Percentiles rank a stretch among this genome's conserved stretches.
Evolutionary conservation across 2,113 vertebrate species (phyloP).

Genomic region (Rattus rattus): DNA sequence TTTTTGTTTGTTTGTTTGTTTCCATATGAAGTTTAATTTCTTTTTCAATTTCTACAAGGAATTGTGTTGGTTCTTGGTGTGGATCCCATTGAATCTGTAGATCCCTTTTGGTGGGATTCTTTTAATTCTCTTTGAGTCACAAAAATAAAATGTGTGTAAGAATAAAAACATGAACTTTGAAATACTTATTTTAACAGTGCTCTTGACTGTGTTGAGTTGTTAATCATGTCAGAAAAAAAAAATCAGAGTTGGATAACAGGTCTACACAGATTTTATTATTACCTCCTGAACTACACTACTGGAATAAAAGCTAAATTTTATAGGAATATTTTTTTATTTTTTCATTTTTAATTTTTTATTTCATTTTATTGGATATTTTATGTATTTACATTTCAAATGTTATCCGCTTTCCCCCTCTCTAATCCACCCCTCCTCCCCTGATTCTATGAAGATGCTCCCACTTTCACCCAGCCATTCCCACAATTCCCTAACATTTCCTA

Average conservation of each 20-base stretch:
- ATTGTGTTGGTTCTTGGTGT: no score
- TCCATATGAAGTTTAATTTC: not conserved
- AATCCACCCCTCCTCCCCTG: no score
- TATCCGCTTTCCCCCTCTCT: no score
- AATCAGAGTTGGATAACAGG: not conserved
- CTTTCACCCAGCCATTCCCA: no score
- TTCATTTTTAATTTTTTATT: no score
- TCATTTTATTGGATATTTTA: no score
- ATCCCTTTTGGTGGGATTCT: not conserved
- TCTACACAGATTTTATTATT: not conserved
- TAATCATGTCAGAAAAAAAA: not conserved
- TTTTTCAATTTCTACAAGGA: not conserved
- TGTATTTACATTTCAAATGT: no score
- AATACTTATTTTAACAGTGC: not conserved
- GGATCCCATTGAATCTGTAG: not conserved
- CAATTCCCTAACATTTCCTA: no score
- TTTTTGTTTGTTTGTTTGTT: no score
- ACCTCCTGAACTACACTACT: not conserved
- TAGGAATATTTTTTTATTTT: not conserved
- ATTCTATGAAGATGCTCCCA: no score
- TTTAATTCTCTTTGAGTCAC: not conserved
- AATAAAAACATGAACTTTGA: not conserved
- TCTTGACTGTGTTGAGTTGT: not conserved
- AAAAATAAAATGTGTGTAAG: rapidly evolving
- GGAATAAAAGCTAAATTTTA: not conserved